Base-by-base conservation (phyloP, 2,797 vertebrate genomes). In the Platalea minor region DNA sequence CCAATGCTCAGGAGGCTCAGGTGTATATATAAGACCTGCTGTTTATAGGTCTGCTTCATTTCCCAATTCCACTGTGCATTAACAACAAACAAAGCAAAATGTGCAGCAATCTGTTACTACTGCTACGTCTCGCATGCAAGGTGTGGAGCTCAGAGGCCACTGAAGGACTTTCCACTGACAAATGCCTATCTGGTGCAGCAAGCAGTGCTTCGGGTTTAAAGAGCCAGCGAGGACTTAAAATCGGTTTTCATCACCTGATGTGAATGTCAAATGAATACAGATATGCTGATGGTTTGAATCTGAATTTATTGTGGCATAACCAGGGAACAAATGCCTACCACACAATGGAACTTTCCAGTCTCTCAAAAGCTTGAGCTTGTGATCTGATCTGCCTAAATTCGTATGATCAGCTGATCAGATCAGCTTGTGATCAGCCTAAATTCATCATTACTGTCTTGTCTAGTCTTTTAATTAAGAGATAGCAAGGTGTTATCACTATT, bases 151-250 rank as follows among this genome's bases (percentile, higher is more conserved):
- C 46, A 67, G 92, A 20, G 85, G 83, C 61, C 61, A 31, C 48
- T 33, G 68, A 85, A 91, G 92, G 84, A 41, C 70, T 81, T 82
- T 46, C 17, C 84, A 56, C 64, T 78, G 76, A 67, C 68, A 85
- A 84, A 65, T 12, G 60, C 50, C 77, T 29, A 23, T 35, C 94
- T 28, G 61, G 85, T 77, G 79, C 41, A 35, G 74, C 81, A 95
- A 96, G 92, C 53, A 94, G 67, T 64, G 28, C 86, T 92, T 94
- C 4, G 35, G 89, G 91, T 93, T 96, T 93, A 92, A 96, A 96
- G 76, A 93, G 26, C 65, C 86, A 92, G 79, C 5, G 16, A 95
- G 46, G 26, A 35, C 60, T 85, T 85, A 45, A 88, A 77, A 63
- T 24, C 23, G 57, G 20, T 72, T 81, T 85, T 57, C 46, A 48